phyloP scores from a whole-genome alignment of 2,113 vertebrate species.

The Menura novaehollandiae region DNA sequence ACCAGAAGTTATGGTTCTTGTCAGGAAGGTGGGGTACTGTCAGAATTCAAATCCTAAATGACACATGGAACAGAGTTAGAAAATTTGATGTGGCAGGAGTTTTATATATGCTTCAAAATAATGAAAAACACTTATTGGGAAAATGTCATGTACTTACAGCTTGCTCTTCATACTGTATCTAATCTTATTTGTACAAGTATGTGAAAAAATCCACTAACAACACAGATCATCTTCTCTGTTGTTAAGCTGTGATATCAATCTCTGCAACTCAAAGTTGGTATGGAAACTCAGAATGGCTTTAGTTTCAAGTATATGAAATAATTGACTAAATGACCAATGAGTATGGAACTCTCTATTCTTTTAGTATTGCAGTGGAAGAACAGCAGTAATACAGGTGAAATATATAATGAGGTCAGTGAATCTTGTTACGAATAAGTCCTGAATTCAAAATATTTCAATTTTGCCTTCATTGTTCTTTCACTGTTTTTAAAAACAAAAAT shows the following conservation, averaged over 20 bases:
- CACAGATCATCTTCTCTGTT: background rate
- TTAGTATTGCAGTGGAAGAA: background rate
- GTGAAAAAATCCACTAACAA: slow-evolving; percentile 37
- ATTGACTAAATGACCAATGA: background rate
- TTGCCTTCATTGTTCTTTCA: background rate
- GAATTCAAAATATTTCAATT: background rate
- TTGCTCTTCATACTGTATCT: slow-evolving; percentile 35
- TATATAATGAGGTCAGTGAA: background rate
- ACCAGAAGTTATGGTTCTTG: background rate
- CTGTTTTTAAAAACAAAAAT: background rate
- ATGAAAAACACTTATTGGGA: slow-evolving; percentile 56
- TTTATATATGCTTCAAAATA: slow-evolving; percentile 39
- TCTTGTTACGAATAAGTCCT: background rate
- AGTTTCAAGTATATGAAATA: slow-evolving; percentile 27
- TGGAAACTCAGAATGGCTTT: slow-evolving; percentile 24
- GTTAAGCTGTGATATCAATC: slow-evolving; percentile 41
- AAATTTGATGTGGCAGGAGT: background rate
- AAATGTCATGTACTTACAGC: slow-evolving; percentile 42
- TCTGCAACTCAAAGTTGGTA: background rate
- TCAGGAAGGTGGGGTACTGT: background rate
- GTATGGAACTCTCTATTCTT: background rate
- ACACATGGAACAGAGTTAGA: background rate
- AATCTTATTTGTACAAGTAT: slow-evolving; percentile 57
- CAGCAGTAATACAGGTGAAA: background rate
- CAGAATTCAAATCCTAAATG: background rate